Evolutionary conservation across 2,113 vertebrate species (phyloP).

Genomic region (Hymenochirus boettgeri): DNA sequence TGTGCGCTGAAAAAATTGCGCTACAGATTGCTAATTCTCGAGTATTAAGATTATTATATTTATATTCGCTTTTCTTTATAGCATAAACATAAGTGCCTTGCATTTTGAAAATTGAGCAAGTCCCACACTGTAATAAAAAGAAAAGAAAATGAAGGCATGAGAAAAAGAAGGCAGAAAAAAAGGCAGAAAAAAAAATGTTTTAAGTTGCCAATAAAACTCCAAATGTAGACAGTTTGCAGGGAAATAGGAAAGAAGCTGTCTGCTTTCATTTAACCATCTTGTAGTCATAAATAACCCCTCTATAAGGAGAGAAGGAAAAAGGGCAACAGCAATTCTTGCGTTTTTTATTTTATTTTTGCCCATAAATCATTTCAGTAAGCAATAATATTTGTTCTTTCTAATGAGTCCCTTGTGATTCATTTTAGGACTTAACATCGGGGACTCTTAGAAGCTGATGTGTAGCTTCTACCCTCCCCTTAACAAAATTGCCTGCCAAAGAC

Average conservation of each 20-base stretch:
- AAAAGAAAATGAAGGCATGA: not conserved
- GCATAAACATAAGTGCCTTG: slow-evolving; percentile 58
- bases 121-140: slow-evolving; percentile 64
- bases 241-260: slow-evolving; percentile 63
- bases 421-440: slow-evolving; percentile 76
- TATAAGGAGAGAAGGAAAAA: slow-evolving; percentile 62
- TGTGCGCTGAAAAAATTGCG: too few species aligned
- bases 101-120: slow-evolving; percentile 67
- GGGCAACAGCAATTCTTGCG: slow-evolving; percentile 44
- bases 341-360: slow-evolving; percentile 74
- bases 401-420: slow-evolving; percentile 85
- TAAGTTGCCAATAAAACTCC: slow-evolving; percentile 80
- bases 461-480: slow-evolving; percentile 68
- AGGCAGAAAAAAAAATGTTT: slow-evolving; percentile 71
- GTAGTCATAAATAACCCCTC: slow-evolving; percentile 76
- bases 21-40: not conserved
- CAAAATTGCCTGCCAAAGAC: slow-evolving; percentile 72
- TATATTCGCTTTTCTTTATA: slow-evolving; percentile 5
- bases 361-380: slow-evolving; percentile 85
- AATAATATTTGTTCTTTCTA: slow-evolving; percentile 93
- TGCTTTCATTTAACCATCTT: slow-evolving; percentile 73
- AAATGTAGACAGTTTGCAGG: slow-evolving; percentile 77
- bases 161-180: slow-evolving; percentile 51
- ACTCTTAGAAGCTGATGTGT: slow-evolving; percentile 77
- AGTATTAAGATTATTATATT: not conserved